Conservation (phyloP, 2,888 invertebrate genomes). For the Eledone cirrhosa region DNA sequence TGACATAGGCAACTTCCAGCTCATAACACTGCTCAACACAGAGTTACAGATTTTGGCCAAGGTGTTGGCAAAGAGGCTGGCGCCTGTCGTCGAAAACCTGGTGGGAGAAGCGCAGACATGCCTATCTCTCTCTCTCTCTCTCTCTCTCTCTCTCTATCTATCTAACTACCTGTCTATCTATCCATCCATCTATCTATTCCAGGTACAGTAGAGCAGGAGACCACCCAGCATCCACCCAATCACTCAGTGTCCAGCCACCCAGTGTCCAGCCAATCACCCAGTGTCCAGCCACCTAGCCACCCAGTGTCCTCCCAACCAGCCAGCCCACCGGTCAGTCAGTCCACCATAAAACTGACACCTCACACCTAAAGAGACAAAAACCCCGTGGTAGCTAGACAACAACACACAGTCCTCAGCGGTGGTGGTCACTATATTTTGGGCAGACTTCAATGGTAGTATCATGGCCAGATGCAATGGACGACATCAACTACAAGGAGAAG, state of each 20-base stretch:
- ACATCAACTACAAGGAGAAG: constrained; percentile 45
- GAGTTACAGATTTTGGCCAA: no score
- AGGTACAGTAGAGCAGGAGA: neutral
- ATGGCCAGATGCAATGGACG: constrained; percentile 51
- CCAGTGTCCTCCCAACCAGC: neutral
- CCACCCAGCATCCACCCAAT: neutral
- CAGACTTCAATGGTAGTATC: neutral
- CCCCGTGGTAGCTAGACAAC: neutral
- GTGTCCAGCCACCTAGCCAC: neutral
- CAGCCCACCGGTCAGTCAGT: neutral
- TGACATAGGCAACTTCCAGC: no score
- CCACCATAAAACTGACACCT: neutral
- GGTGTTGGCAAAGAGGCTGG: no score
- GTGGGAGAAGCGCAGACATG: no score
- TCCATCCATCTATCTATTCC: constrained; percentile 1
- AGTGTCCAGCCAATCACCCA: neutral
- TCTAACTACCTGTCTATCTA: neutral
- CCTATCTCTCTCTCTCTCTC: neutral
- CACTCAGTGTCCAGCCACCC: neutral
- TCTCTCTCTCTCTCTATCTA: neutral
- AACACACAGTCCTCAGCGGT: neutral
- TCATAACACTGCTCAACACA: no score
- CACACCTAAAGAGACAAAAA: neutral
- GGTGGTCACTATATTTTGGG: neutral
- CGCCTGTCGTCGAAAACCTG: no score